Conservation (phyloP, 2,888 invertebrate genomes). For the Sphinx pinastri region DNA sequence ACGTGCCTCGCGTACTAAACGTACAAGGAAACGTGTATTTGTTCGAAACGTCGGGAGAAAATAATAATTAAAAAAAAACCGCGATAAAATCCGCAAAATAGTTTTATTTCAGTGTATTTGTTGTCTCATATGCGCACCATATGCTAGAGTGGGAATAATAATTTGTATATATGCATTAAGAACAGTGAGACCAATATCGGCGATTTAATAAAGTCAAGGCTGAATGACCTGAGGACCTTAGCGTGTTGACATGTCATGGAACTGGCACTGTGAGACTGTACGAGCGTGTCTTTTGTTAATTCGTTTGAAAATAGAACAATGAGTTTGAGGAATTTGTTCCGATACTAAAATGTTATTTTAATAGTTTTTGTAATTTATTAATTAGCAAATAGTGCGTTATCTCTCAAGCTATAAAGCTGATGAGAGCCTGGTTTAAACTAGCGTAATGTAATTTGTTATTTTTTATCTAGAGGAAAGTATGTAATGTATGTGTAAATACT, state of each 20-base stretch:
- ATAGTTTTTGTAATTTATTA: background rate
- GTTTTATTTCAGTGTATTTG: no score
- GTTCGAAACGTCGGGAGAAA: no score
- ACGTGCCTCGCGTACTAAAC: background rate
- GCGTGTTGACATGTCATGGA: constrained; percentile 12
- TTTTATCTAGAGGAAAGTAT: no score
- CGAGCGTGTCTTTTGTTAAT: background rate
- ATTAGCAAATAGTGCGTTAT: no score
- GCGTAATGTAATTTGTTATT: no score
- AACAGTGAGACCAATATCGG: background rate
- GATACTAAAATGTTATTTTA: background rate
- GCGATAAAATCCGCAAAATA: no score
- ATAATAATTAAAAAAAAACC: no score
- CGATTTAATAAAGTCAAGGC: constrained; percentile 15
- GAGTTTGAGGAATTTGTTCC: background rate
- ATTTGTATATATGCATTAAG: background rate
- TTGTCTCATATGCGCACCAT: background rate
- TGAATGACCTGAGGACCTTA: constrained; percentile 23
- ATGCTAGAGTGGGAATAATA: background rate
- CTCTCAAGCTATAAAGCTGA: no score
- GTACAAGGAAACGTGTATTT: background rate
- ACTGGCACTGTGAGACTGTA: background rate
- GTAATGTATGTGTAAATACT: no score
- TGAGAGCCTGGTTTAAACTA: no score
- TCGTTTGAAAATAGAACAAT: constrained; percentile 17